A percentile compares a stretch with the other conserved stretches of the same genome.
Evolutionary conservation across 2,113 vertebrate species (phyloP).

Genomic region (Balaeniceps rex): DNA sequence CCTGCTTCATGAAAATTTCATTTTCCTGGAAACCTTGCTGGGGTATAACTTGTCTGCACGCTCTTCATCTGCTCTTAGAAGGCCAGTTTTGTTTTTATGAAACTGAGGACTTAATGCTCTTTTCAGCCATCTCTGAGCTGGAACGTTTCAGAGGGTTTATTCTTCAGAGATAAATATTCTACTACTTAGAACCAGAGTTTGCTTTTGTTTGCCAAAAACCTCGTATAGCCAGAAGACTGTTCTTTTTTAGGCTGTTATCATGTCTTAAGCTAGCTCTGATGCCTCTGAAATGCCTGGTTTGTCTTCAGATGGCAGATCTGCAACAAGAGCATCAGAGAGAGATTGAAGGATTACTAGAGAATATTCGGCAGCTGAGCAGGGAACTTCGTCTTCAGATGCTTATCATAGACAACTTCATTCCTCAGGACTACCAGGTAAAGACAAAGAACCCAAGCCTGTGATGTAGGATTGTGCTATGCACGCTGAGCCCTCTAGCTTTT

Average conservation of each 20-base stretch:
- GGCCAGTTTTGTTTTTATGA: background rate
- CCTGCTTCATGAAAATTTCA: background rate
- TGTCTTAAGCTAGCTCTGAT: background rate
- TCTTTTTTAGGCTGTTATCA: background rate
- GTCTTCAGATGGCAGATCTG: slow-evolving; percentile 91
- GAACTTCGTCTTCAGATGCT: slow-evolving; percentile 97
- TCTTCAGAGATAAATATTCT: background rate
- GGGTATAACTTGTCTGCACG: background rate
- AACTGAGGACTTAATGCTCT: background rate
- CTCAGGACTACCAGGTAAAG: slow-evolving; percentile 93
- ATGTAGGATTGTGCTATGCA: background rate
- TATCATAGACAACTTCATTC: slow-evolving; percentile 97
- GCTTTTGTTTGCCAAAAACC: background rate
- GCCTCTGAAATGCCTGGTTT: background rate
- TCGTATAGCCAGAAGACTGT: background rate
- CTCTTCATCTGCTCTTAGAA: background rate
- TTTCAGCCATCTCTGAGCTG: background rate
- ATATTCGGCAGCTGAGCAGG: slow-evolving; percentile 94
- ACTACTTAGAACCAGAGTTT: background rate
- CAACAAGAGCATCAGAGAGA: slow-evolving; percentile 97
- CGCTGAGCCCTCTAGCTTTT: background rate
- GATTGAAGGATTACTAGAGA: slow-evolving; percentile 94
- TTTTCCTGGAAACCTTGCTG: background rate
- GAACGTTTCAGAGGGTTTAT: background rate
- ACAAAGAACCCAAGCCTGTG: background rate